Percentiles rank a stretch among this genome's conserved stretches.
These are phyloP conservation scores for Drosophila tripunctata DNA, from an alignment of 2,888 invertebrate species.

Conservation along the genomic window DNA sequence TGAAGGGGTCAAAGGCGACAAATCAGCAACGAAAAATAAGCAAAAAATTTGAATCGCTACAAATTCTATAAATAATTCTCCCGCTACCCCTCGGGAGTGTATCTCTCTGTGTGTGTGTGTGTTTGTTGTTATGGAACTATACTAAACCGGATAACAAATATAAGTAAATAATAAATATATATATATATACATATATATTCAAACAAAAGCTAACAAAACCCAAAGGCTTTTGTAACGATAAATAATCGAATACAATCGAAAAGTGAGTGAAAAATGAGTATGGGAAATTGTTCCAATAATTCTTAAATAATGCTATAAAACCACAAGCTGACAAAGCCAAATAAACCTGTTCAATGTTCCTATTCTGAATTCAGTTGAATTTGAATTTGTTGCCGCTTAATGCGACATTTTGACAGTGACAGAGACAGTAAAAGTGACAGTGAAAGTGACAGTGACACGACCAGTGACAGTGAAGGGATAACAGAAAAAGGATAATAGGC, in stretches of 20 bases:
- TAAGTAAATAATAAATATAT: too few relatives aligned
- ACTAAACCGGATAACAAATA: conserved; percentile 11
- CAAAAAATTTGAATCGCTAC: conserved; percentile 50
- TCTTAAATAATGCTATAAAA: background rate
- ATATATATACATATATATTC: too few relatives aligned
- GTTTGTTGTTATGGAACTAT: conserved; percentile 30
- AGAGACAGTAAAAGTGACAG: conserved; percentile 55
- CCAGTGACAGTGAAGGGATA: conserved; percentile 49
- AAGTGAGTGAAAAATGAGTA: conserved; percentile 17
- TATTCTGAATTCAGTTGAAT: conserved; percentile 13
- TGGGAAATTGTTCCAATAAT: conserved; percentile 30
- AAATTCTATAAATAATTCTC: background rate
- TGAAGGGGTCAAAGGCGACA: conserved; percentile 47
- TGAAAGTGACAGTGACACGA: conserved; percentile 51
- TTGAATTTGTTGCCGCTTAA: conserved; percentile 8
- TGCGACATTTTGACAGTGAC: conserved; percentile 54
- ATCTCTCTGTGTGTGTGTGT: conserved; percentile 15
- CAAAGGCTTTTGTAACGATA: conserved; percentile 45
- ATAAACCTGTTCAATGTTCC: conserved; percentile 22
- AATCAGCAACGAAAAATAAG: conserved; percentile 27
- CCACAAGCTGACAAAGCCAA: conserved; percentile 20
- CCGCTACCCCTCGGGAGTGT: background rate
- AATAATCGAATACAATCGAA: conserved; percentile 37
- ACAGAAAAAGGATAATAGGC: conserved; percentile 33
- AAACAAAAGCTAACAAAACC: conserved; percentile 30